Percentiles rank a stretch among this genome's conserved stretches.
These are phyloP conservation scores for Stegophylla sp. DNA, from an alignment of 2,888 invertebrate species.

Conservation along the genomic window DNA sequence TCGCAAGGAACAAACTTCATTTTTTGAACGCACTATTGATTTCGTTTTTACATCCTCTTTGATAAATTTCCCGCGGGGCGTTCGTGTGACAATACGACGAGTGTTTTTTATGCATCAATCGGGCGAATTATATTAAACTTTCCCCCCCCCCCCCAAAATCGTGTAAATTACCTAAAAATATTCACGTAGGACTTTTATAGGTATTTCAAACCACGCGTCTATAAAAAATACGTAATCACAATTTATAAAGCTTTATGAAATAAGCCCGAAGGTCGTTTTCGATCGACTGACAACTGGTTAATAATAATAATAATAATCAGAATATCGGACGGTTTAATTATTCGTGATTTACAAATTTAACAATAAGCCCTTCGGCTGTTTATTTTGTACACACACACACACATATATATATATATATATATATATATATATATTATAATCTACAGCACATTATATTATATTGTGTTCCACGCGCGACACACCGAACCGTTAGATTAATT, in stretches of 20 bases:
- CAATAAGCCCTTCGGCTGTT: slow-evolving; percentile 4
- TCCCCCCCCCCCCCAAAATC: too few relatives aligned
- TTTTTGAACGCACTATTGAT: too few relatives aligned
- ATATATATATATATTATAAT: too few relatives aligned
- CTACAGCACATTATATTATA: neutral
- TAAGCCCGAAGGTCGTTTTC: neutral
- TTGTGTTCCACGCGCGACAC: neutral
- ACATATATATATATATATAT: too few relatives aligned
- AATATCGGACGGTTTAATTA: slow-evolving; percentile 1
- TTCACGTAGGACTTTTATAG: neutral
- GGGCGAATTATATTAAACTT: too few relatives aligned
- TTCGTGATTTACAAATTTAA: slow-evolving; percentile 22
- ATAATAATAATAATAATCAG: too few relatives aligned
- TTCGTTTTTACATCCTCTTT: too few relatives aligned
- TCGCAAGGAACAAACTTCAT: too few relatives aligned
- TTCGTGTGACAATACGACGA: too few relatives aligned
- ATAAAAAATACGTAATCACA: neutral
- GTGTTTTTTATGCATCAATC: too few relatives aligned
- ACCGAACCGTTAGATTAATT: neutral
- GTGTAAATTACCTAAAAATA: too few relatives aligned
- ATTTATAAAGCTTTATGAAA: neutral
- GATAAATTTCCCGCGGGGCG: too few relatives aligned
- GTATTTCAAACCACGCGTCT: neutral
- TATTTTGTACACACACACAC: neutral
- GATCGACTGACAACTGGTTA: neutral